phyloP scores from a whole-genome alignment of 2,888 invertebrate genomes.

The Anthoptus insignis region DNA sequence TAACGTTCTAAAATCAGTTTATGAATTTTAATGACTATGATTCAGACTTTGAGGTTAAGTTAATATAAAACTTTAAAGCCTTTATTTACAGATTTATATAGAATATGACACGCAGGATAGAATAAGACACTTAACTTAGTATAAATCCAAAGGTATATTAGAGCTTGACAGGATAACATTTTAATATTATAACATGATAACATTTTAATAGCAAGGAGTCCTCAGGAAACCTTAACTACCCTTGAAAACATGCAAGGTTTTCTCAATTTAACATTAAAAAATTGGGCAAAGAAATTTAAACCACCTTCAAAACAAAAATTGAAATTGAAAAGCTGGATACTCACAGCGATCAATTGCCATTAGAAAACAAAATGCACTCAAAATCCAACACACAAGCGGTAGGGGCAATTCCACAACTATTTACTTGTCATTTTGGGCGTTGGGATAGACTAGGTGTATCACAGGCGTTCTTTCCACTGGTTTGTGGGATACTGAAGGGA shows the following conservation, averaged over 20 bases:
- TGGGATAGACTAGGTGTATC: conserved; percentile 75
- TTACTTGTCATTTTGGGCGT: conserved; percentile 78
- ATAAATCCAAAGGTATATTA: neutral
- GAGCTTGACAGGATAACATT: no score
- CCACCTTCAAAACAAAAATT: no score
- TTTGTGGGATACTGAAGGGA: conserved; percentile 72
- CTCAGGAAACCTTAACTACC: no score
- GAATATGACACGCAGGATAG: neutral
- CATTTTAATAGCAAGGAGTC: no score
- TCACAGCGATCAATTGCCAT: conserved; percentile 75
- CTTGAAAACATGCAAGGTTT: conserved; percentile 1
- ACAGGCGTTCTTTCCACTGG: conserved; percentile 71
- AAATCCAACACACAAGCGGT: conserved; percentile 72
- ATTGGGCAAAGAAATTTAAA: no score
- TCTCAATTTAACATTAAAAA: neutral
- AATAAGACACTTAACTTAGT: neutral
- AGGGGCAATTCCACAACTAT: conserved; percentile 54
- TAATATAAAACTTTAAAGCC: neutral
- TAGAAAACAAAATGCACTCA: conserved; percentile 62
- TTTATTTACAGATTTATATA: neutral
- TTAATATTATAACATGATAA: no score
- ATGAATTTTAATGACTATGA: no score
- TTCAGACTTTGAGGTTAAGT: neutral
- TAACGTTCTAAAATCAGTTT: no score
- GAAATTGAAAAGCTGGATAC: conserved; percentile 70